Conservation (phyloP, 1,140 invertebrate genomes). For the Camponotus pennsylvanicus region DNA sequence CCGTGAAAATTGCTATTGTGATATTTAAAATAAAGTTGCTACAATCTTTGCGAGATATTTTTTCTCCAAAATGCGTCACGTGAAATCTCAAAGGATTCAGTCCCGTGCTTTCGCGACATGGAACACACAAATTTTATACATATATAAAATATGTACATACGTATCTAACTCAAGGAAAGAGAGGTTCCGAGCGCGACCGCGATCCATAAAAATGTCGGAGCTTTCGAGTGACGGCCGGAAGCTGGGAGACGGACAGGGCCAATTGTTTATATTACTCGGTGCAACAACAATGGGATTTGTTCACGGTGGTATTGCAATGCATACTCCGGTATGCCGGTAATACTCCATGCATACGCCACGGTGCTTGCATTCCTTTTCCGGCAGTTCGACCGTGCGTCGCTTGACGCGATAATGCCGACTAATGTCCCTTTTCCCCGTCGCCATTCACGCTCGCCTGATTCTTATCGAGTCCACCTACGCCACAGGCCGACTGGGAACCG, state of each 20-base stretch:
- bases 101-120: no score
- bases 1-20: no score
- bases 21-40: no score
- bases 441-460: slow-evolving; percentile 80
- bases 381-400: slow-evolving; percentile 82
- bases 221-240: slow-evolving; percentile 85
- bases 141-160: no score
- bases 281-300: slow-evolving; percentile 84
- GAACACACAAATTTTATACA: no score
- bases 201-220: slow-evolving; percentile 86
- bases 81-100: no score
- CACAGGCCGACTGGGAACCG: no score
- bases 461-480: slow-evolving; percentile 64
- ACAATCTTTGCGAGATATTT: no score
- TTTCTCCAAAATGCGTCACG: no score
- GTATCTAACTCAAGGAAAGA: slow-evolving; percentile 24
- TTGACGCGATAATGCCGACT: slow-evolving; percentile 82
- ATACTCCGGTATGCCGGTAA: slow-evolving; percentile 28
- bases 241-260: slow-evolving; percentile 85
- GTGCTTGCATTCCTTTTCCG: slow-evolving; percentile 81
- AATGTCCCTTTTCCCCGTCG: slow-evolving; percentile 76
- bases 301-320: slow-evolving; percentile 66
- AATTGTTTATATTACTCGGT: slow-evolving; percentile 85
- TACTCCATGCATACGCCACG: slow-evolving; percentile 72
- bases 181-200: slow-evolving; percentile 68